Evolutionary conservation across 2,113 vertebrate species (phyloP).

Genomic region (Alaudala cheleensis): DNA sequence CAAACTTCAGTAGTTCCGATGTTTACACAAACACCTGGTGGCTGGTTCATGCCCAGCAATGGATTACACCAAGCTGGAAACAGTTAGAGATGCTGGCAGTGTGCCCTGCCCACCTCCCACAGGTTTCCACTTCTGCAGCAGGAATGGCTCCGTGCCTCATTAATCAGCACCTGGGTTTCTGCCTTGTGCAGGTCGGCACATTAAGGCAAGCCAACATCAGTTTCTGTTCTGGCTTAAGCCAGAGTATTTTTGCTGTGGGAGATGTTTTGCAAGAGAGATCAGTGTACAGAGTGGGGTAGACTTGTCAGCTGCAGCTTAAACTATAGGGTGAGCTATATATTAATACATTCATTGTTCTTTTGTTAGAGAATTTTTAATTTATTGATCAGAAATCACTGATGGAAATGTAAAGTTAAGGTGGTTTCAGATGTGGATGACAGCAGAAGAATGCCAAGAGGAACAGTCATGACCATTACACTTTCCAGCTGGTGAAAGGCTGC

Average conservation of each 20-base stretch:
- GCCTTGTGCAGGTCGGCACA: rapidly evolving
- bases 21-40: neutral
- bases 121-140: neutral
- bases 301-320: neutral
- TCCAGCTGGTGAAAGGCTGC: neutral
- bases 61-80: neutral
- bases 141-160: neutral
- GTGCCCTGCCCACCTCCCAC: slow-evolving; percentile 8
- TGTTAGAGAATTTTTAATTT: neutral
- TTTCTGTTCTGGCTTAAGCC: neutral
- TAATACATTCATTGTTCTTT: neutral
- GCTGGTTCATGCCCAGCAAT: neutral
- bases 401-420: neutral
- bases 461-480: neutral
- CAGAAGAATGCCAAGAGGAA: neutral
- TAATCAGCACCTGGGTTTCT: neutral
- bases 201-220: neutral
- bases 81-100: neutral
- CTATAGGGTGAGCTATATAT: neutral
- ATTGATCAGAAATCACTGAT: neutral
- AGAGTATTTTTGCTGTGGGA: neutral
- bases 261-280: neutral
- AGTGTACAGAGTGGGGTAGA: neutral
- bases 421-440: neutral
- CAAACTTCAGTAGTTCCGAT: neutral